Evolutionary conservation across 2,888 invertebrate genomes (phyloP), one percentile per base, ranked within the genome.

Genomic region (Morpho helenor): DNA sequence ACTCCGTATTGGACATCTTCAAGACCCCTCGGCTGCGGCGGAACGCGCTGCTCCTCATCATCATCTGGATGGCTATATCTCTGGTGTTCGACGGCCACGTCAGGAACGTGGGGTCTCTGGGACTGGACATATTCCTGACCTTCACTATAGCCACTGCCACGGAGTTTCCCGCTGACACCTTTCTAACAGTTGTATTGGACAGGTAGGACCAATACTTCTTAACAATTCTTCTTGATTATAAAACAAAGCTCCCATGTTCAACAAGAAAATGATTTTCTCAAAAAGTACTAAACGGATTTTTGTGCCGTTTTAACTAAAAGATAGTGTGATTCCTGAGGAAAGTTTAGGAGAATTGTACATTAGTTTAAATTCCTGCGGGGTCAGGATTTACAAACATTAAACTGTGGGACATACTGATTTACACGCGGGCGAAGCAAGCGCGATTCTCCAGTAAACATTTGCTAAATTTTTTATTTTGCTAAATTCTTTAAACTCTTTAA

Each of bases 61-160:
- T 96, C 3, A 95, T 97, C 67, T 97, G 97, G 97, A 96, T 96
- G 95, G 94, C 95, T n/a, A 95, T 97, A 58, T 96, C 96, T 0
- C 75, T 97, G 73, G 96, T 96, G 1, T 96, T 97, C 79, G 96
- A 97, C 73, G 96, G 96, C 0, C 97, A 97, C 75, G 96, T 97
- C 10, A 91, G 97, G 72, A 97, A 97, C 75, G 96, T 97, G 0
- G 95, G 96, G 0, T 95, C 96, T 8, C 83, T 97, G 47, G 96
- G 96, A 0, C 82, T 96, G 68, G 94, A 96, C 70, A 93, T 96
- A n/a, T 97, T 96, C 77, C 76, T 96, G 58, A 96, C 96, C 0
- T 97, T 97, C 75, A 96, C 96, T 0, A 92, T 96, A 3, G 96
- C 97, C 0, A 94, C 94, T 0, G 95, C 95, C 2, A 96, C 96